A percentile compares a stretch with the other conserved stretches of the same genome.
Conservation (phyloP, 2,888 invertebrate species). For the Leptinotarsa haldemani region DNA sequence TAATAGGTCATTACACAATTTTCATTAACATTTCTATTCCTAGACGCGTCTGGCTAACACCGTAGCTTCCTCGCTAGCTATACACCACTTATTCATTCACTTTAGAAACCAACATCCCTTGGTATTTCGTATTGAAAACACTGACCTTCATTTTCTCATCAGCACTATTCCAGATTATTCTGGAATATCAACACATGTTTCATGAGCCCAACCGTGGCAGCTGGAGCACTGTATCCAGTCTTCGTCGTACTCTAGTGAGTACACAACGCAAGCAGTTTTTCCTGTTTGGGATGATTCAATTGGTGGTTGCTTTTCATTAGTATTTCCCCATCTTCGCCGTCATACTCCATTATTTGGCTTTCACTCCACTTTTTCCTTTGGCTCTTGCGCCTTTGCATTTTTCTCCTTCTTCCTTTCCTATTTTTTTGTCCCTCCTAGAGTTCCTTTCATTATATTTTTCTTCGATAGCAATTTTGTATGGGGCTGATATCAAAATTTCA, state of each 20-base stretch:
- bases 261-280: too few relatives aligned
- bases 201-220: neutral
- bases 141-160: too few relatives aligned
- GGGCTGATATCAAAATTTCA: neutral
- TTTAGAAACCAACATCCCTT: too few relatives aligned
- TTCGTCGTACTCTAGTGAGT: too few relatives aligned
- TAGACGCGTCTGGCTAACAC: neutral
- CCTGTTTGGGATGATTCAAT: too few relatives aligned
- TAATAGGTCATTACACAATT: too few relatives aligned
- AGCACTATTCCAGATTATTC: too few relatives aligned
- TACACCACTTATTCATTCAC: too few relatives aligned
- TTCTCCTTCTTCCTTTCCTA: neutral
- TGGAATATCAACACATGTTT: neutral
- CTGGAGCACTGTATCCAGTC: too few relatives aligned
- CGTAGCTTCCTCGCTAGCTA: too few relatives aligned
- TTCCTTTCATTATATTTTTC: neutral
- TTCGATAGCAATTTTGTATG: neutral
- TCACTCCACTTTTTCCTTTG: neutral
- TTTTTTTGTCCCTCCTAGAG: neutral
- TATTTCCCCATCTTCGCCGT: neutral
- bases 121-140: too few relatives aligned
- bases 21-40: neutral
- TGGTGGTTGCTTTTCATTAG: neutral
- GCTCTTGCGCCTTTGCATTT: neutral
- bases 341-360: neutral